phyloP scores from a whole-genome alignment of 2,113 vertebrate species.

The Elanoides forficatus region DNA sequence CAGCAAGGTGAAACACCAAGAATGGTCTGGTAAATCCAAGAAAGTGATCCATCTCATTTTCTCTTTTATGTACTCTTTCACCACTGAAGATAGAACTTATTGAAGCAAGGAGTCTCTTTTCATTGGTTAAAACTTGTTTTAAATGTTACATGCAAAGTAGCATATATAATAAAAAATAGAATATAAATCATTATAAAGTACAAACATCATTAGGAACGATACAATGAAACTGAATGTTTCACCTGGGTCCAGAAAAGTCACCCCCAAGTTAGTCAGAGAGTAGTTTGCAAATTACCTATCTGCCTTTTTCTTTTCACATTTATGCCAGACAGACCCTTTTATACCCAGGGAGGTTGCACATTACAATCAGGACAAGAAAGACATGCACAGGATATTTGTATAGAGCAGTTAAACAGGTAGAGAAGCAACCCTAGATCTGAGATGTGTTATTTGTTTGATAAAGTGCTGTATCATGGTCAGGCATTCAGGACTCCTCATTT shows the following conservation, averaged over 20 bases:
- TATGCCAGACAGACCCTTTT: neutral
- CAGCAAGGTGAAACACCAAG: neutral
- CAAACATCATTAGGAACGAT: neutral
- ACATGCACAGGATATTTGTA: neutral
- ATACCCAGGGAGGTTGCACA: neutral
- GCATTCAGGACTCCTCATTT: neutral
- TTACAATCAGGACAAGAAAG: neutral
- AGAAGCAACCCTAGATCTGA: neutral
- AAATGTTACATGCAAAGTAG: neutral
- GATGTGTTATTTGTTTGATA: neutral
- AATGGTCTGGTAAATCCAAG: neutral
- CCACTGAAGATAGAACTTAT: neutral
- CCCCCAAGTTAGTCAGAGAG: neutral
- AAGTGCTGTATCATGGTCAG: neutral
- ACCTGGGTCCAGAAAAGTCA: neutral
- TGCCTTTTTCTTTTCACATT: neutral
- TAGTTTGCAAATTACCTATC: neutral
- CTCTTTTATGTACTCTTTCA: neutral
- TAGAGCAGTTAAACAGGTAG: neutral
- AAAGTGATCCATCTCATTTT: neutral
- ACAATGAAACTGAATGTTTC: neutral
- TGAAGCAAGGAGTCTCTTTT: neutral
- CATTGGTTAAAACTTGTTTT: neutral
- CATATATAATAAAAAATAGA: neutral
- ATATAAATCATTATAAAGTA: neutral